phyloP scores from a whole-genome alignment of 2,797 vertebrate species.

The Amblyraja radiata region DNA sequence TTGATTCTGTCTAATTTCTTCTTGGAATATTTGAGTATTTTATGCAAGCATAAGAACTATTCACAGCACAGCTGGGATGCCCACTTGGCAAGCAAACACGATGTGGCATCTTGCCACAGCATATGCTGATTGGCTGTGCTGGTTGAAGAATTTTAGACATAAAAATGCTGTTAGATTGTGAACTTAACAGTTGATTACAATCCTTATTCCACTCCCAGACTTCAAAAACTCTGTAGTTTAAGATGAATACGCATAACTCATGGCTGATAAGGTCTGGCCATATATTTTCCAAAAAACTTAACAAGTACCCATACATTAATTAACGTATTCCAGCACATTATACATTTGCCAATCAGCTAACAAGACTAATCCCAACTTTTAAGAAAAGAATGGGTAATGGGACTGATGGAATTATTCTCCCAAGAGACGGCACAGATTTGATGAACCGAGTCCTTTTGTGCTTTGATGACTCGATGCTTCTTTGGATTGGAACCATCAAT shows the following conservation, averaged over 20 bases:
- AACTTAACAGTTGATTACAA: background rate
- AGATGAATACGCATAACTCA: background rate
- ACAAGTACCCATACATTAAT: background rate
- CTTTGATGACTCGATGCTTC: background rate
- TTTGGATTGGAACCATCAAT: background rate
- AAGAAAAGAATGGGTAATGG: no score
- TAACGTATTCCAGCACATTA: no score
- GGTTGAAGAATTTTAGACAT: background rate
- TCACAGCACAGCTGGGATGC: constrained; percentile 1
- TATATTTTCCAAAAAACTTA: background rate
- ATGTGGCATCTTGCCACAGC: background rate
- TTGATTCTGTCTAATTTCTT: background rate
- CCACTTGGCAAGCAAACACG: background rate
- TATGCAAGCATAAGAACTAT: background rate
- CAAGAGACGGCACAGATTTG: no score
- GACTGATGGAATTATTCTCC: no score
- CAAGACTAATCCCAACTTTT: no score
- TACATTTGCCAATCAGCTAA: no score
- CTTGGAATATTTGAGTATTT: background rate
- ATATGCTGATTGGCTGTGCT: background rate
- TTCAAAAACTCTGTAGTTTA: background rate
- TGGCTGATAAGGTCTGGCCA: background rate
- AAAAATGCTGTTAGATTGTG: background rate
- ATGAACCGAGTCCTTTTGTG: no score
- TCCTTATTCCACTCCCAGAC: background rate